Conservation (phyloP, 2,888 invertebrate genomes). For the Phorcus lineatus region DNA sequence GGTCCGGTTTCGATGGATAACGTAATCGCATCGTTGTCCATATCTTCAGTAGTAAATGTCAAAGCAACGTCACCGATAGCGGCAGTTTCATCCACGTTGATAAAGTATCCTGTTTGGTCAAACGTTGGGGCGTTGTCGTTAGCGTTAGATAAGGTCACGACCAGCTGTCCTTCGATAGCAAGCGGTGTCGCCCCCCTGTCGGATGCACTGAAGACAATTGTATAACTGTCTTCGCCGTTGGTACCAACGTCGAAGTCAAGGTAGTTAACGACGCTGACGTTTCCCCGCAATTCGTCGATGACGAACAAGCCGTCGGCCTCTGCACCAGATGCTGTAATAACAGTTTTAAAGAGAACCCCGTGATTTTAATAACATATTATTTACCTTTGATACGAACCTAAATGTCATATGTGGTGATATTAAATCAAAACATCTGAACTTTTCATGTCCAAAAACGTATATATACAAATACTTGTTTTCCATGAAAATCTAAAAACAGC, state of each 20-base stretch:
- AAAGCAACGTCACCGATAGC: neutral
- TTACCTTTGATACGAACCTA: no score
- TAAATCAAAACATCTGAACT: no score
- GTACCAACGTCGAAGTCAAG: neutral
- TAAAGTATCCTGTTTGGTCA: neutral
- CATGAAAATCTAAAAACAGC: no score
- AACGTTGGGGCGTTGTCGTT: conserved; percentile 2
- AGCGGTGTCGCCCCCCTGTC: neutral
- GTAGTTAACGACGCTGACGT: neutral
- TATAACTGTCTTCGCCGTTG: neutral
- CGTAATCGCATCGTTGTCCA: neutral
- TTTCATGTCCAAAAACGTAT: no score
- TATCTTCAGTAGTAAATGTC: neutral
- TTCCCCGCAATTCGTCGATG: neutral
- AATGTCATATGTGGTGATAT: no score
- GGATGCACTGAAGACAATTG: neutral
- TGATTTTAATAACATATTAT: no score
- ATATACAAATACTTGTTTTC: no score
- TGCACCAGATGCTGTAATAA: no score
- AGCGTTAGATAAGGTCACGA: neutral
- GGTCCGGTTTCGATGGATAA: neutral
- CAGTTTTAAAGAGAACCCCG: no score
- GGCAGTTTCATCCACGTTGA: neutral
- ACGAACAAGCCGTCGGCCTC: neutral
- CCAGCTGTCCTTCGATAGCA: neutral